Conservation (phyloP, 2,888 invertebrate genomes). For the Zaprionus lineosus region DNA sequence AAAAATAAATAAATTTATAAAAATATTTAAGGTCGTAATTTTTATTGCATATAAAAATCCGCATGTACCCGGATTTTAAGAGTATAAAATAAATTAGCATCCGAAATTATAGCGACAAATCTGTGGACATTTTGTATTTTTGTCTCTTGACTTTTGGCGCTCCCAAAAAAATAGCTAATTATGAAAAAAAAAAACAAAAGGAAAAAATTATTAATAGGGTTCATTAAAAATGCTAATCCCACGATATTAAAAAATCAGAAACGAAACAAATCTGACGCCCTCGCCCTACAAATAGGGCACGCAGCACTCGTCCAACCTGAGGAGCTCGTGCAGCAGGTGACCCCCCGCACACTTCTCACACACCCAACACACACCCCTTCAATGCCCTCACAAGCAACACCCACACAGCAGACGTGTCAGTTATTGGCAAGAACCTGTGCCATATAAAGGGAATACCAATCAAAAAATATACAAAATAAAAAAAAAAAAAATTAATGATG, state of each 20-base stretch:
- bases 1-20: constrained; percentile 8
- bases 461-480: too few species aligned
- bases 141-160: too few species aligned
- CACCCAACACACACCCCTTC: too few species aligned
- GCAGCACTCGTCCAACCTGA: not conserved
- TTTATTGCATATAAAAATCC: too few species aligned
- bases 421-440: constrained; percentile 28
- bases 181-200: constrained; percentile 21
- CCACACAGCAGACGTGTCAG: constrained; percentile 45
- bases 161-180: constrained; percentile 21
- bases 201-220: too few species aligned
- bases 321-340: too few species aligned
- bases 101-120: constrained; percentile 9
- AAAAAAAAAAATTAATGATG: constrained; percentile 3
- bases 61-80: too few species aligned
- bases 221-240: constrained; percentile 63
- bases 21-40: too few species aligned
- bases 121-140: constrained; percentile 11
- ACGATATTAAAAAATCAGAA: constrained; percentile 7
- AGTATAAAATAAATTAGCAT: constrained; percentile 1
- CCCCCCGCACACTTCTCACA: too few species aligned
- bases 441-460: constrained; percentile 22
- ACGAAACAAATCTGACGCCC: constrained; percentile 19
- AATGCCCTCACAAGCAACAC: constrained; percentile 15
- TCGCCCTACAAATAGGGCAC: constrained; percentile 1